Base-by-base conservation (phyloP, 2,113 vertebrate genomes). In the Lates calcarifer region DNA sequence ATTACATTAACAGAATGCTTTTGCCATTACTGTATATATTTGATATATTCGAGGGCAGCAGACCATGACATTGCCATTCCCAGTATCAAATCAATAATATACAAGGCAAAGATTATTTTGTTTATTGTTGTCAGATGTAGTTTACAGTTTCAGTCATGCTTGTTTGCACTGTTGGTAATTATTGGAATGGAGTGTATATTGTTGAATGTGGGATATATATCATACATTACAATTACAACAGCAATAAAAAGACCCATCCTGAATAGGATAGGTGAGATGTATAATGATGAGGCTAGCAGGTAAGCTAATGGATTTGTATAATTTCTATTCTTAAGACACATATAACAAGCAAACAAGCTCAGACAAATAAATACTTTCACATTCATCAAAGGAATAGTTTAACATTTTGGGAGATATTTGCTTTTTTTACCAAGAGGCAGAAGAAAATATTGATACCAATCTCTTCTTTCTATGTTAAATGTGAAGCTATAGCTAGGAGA, bases 121-220 rank as follows among this genome's bases (percentile, higher is more conserved):
- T 80, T 66, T 83, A 78, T 63, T 73, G 18, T 65, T 41, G 35
- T 83, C 74, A 77, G 20, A 63, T 63, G 80, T 66, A 57, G 24
- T 80, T 85, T 85, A 87, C 66, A 83, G 47, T 75, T 74, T 79
- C 69, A 68, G 18, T 79, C 89, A 88, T 87, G 87, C 90, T 74
- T 83, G 47, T 26, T 75, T 39, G 49, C 75, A 51, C 53, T 47
- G n/a, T 55, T 81, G 63, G 39, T 51, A 7, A 85, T 67, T 51
- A n/a, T 74, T 55, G 69, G 58, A 72, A 84, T 57, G 66, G n/a
- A 84, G 74, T 37, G 74, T 43, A 83, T 31, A 77, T 58, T 20
- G 69, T 28, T 63, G 51, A 49, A 67, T 56, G n/a, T 57, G 28
- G 37, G 17, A 33, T 41, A 71, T 5, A 47, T 33, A 70, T 62